Conservation (phyloP, 2,113 vertebrate species). For the Mesitornis unicolor region DNA sequence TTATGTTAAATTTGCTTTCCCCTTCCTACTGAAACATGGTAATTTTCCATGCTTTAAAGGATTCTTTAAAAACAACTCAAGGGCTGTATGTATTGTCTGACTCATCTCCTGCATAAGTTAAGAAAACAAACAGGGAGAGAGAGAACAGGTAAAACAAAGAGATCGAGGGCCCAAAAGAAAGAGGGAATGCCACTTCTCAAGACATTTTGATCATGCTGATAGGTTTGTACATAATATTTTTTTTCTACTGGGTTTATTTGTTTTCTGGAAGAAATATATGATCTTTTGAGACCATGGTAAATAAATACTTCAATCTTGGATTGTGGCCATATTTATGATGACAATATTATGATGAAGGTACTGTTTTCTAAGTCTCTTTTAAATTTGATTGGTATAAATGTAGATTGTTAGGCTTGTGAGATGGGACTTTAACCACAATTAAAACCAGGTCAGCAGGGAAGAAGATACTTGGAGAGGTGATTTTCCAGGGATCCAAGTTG, state of each 20-base stretch:
- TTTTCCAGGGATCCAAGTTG: neutral
- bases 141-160: neutral
- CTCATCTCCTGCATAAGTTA: neutral
- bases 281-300: neutral
- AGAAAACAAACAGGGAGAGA: neutral
- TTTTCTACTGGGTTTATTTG: neutral
- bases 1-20: neutral
- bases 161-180: fast-evolving
- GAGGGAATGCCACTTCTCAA: neutral
- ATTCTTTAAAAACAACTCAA: neutral
- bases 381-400: neutral
- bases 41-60: neutral
- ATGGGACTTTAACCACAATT: neutral
- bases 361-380: neutral
- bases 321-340: neutral
- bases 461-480: neutral
- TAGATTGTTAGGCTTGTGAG: neutral
- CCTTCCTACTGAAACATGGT: neutral
- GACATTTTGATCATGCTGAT: neutral
- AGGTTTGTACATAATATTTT: neutral
- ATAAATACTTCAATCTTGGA: neutral
- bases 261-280: neutral
- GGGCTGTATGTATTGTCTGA: neutral
- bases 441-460: neutral
- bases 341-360: neutral